A percentile compares a stretch with the other conserved stretches of the same genome.
These are phyloP conservation scores for Saimiri boliviensis DNA, from an alignment of 2,113 vertebrate species.

Conservation along the genomic window DNA sequence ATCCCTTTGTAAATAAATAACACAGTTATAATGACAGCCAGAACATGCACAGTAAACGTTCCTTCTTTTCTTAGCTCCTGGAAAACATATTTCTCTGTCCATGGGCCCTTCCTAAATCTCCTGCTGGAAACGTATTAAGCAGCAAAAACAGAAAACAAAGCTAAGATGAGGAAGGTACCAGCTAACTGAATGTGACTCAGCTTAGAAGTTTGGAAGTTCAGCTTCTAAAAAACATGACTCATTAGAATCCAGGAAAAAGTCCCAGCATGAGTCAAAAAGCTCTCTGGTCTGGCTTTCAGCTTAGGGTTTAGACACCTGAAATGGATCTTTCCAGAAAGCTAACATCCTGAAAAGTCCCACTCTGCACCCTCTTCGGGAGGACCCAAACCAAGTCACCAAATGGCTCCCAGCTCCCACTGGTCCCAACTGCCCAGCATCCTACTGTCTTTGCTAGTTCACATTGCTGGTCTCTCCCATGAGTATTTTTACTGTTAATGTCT, in stretches of 20 bases:
- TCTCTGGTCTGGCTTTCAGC: background rate
- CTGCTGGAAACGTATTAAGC: background rate
- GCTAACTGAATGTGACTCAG: background rate
- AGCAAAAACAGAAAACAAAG: background rate
- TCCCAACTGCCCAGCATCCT: accelerated
- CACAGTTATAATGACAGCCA: background rate
- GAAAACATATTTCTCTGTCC: background rate
- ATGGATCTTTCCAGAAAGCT: background rate
- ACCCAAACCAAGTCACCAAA: no score
- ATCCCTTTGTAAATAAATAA: background rate
- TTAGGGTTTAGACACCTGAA: background rate
- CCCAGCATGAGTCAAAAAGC: background rate
- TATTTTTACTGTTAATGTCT: background rate
- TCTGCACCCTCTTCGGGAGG: background rate
- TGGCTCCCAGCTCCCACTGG: background rate
- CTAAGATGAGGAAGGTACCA: background rate
- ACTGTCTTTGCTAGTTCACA: accelerated
- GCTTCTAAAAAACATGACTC: constrained; percentile 1
- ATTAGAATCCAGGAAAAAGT: constrained; percentile 15
- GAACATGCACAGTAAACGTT: background rate
- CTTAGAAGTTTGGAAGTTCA: background rate
- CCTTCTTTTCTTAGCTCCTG: background rate
- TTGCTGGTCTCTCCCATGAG: accelerated
- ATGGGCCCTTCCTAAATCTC: background rate
- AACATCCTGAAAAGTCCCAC: background rate